phyloP scores from a whole-genome alignment of 2,797 vertebrate genomes.

The Peromyscus melanophrys region DNA sequence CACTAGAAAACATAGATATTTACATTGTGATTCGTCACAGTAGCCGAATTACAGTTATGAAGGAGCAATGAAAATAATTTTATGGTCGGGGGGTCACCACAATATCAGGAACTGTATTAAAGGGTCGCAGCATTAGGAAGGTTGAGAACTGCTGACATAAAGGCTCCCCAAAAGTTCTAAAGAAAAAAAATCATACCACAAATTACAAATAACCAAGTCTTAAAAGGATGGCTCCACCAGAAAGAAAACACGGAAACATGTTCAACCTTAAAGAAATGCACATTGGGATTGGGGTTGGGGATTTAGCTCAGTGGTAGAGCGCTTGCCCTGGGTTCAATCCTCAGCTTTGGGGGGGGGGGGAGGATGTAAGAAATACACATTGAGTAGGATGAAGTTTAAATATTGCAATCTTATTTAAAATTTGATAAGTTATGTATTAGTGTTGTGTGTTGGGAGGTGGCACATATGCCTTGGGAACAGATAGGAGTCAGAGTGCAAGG shows the following conservation, averaged over 20 bases:
- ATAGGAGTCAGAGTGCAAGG: not conserved
- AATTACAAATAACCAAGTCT: not conserved
- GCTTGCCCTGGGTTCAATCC: too few species aligned
- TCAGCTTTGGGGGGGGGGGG: too few species aligned
- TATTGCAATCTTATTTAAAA: not conserved
- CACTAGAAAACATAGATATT: not conserved
- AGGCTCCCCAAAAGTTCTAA: not conserved
- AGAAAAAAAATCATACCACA: not conserved
- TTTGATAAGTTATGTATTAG: not conserved
- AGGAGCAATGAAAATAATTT: not conserved
- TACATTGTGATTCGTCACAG: not conserved
- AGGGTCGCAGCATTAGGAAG: not conserved
- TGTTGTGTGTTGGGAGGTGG: not conserved
- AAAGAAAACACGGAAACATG: slow-evolving; percentile 30
- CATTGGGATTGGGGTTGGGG: not conserved
- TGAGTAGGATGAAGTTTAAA: not conserved
- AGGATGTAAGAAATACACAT: not conserved
- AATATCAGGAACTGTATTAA: not conserved
- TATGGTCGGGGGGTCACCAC: not conserved
- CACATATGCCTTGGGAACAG: not conserved
- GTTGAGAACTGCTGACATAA: not conserved
- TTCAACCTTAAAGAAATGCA: not conserved
- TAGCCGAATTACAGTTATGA: not conserved
- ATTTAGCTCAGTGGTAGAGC: too few species aligned
- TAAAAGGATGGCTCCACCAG: not conserved